phyloP scores from a whole-genome alignment of 2,888 invertebrate species.

The Fissipunctia ypsillon region DNA sequence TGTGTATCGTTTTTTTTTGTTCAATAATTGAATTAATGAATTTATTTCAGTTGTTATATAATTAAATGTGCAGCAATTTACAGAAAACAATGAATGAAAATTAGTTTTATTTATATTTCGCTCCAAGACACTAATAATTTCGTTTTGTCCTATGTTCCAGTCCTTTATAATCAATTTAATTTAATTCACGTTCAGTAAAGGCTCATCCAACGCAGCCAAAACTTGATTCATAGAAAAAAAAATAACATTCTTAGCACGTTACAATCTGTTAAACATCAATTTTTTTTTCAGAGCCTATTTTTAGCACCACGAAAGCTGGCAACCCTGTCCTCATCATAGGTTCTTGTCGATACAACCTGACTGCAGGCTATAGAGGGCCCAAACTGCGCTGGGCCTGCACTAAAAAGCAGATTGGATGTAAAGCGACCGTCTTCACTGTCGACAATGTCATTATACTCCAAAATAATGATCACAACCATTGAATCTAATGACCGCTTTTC shows the following conservation, averaged over 20 bases:
- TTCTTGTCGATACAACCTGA: conserved; percentile 37
- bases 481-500: not conserved
- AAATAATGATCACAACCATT: conserved; percentile 44
- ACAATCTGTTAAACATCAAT: not conserved
- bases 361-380: conserved; percentile 17
- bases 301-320: conserved; percentile 43
- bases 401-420: conserved; percentile 33
- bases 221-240: not conserved
- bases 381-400: conserved; percentile 45
- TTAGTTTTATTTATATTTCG: not conserved
- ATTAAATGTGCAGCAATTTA: not conserved
- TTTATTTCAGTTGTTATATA: not conserved
- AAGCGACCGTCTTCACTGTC: conserved; percentile 21
- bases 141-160: not conserved
- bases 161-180: not conserved
- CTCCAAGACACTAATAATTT: not conserved
- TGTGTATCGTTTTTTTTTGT: not conserved
- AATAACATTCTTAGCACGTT: not conserved
- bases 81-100: not conserved
- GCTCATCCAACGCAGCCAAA: not conserved
- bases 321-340: conserved; percentile 48
- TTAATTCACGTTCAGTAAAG: not conserved
- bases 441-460: conserved; percentile 17
- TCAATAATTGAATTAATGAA: not conserved
- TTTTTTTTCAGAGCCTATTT: conserved; percentile 45